These are phyloP conservation scores for Podarcis cretensis DNA, from an alignment of 2,113 vertebrate species.

Conservation along the genomic window DNA sequence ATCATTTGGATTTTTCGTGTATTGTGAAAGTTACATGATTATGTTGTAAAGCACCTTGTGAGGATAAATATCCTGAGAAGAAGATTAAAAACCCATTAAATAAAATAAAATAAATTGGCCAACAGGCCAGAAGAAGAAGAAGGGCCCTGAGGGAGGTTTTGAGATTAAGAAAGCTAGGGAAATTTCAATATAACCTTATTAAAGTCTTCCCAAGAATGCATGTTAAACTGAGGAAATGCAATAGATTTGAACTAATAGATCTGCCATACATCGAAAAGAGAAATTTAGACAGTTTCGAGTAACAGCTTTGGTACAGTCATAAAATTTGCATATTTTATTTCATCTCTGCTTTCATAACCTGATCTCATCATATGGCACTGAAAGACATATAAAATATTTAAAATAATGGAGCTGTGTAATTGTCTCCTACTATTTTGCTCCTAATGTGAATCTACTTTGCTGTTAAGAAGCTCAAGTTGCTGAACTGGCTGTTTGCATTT, in stretches of 20 bases:
- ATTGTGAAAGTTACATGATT: neutral
- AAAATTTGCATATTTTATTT: slow-evolving; percentile 29
- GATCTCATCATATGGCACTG: slow-evolving; percentile 24
- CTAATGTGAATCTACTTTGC: slow-evolving; percentile 15
- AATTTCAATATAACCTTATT: slow-evolving; percentile 57
- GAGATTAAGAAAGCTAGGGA: slow-evolving; percentile 53
- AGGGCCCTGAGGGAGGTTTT: slow-evolving; percentile 22
- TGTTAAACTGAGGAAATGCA: slow-evolving; percentile 43
- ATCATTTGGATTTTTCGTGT: neutral
- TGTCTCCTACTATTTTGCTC: slow-evolving; percentile 37
- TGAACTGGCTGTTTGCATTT: slow-evolving; percentile 11
- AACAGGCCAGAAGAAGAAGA: neutral
- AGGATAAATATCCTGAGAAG: neutral
- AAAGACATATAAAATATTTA: slow-evolving; percentile 42
- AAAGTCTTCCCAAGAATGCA: slow-evolving; percentile 40
- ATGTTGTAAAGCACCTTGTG: neutral
- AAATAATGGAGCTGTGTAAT: slow-evolving; percentile 57
- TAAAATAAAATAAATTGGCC: slow-evolving; percentile 28
- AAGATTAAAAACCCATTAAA: neutral
- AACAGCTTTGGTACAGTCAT: slow-evolving; percentile 45
- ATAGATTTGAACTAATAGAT: slow-evolving; percentile 53
- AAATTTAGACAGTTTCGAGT: slow-evolving; percentile 32
- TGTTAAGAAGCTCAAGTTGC: slow-evolving; percentile 34
- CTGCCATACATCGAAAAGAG: neutral
- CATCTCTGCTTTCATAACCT: slow-evolving; percentile 5